Base-by-base conservation (phyloP, 2,797 vertebrate species). In the Manis crassicaudata region DNA sequence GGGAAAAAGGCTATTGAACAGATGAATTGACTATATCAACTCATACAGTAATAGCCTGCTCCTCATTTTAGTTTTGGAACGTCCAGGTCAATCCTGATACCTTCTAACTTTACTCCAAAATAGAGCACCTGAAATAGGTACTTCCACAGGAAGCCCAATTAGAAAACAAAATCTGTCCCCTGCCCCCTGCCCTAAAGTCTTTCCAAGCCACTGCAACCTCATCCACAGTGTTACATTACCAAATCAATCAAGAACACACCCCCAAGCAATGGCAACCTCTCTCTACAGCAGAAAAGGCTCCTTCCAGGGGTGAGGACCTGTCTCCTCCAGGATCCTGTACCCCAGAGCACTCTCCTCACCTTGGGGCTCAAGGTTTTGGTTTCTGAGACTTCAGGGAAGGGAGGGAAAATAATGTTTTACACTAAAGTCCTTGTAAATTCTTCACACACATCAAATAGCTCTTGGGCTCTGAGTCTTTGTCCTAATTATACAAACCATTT, bases 231-330 rank as follows among this genome's bases (percentile, higher is more conserved):
- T 32, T 29, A 68, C 29, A 46, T 13, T 63, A 18, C 63, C 18
- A n/a, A 70, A 43, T 25, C 80, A 68, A 50, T 14, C 40, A 40
- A 25, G 50, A 89, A 27, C 27, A 29, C 80, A 46, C 43, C 25
- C 5, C 3, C 5, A 35, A 17, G 27, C 10, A 29, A 17, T 1
- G 18, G 7, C 5, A 2, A 1, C 17, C 50, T 40, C 35, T 37
- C 37, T 35, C 32, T n/a, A 12, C 32, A 2, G 32, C 32, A 21
- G 50, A 21, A 5, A 54, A 35, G 75, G 18, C 46, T 50, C 46
- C 46, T 18, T 21, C 18, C 40, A 72, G 18, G 32, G 32, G 16
- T 20, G 21, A 32, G 32, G 12, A 9, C 43, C 27, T 50, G 14
- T 18, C 27, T 27, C 27, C 27, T 16, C 27, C 56, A 58, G 43